Evolutionary conservation across 2,113 vertebrate species (phyloP), one percentile per base, ranked within the genome.

Genomic region (Crotalus helleri): DNA sequence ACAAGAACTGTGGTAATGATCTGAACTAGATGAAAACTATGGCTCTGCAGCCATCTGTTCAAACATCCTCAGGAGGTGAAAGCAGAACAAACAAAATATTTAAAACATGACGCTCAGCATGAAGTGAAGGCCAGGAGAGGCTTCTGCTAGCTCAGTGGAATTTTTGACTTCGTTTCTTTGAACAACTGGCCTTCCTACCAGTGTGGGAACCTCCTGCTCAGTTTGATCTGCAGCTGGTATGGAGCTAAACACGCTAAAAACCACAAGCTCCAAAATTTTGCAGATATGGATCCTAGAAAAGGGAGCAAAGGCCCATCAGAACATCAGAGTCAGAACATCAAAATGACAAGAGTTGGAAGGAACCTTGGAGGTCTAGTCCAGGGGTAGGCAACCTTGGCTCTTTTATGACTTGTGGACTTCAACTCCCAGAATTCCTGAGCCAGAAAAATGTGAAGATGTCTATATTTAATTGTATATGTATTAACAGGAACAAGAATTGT

Each of bases 151-250:
- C 61, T 81, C 59, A 74, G 87, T 55, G 33, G 61, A 74, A 92
- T 53, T 55, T 57, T n/a, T 89, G 33, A 81, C 51, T 74, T 89
- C 88, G 29, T 89, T 89, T 46, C 33, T 92, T 92, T 89, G 51
- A 89, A 74, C n/a, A 57, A 29, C 2, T 46, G 85, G 69, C 61
- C 44, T 29, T 44, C 59, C 69, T 11, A 29, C 58, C 8, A 39
- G 91, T 10, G 13, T 55, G 23, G 8, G 33, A 81, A 81, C 44
- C 51, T 46, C 59, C 33, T 11, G 44, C 46, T 69, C 12, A 26
- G 88, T 90, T 53, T 85, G 74, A 57, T n/a, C 85, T 61, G 44
- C 88, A 93, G 88, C 88, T 92, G 59, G 55, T 44, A 59, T 53
- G 21, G 33, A 87, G 29, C 85, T 53, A 92, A 87, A 46, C 57